A percentile compares a stretch with the other conserved stretches of the same genome.
Evolutionary conservation across 2,888 invertebrate genomes (phyloP).

Genomic region (Cataglyphis cursor): DNA sequence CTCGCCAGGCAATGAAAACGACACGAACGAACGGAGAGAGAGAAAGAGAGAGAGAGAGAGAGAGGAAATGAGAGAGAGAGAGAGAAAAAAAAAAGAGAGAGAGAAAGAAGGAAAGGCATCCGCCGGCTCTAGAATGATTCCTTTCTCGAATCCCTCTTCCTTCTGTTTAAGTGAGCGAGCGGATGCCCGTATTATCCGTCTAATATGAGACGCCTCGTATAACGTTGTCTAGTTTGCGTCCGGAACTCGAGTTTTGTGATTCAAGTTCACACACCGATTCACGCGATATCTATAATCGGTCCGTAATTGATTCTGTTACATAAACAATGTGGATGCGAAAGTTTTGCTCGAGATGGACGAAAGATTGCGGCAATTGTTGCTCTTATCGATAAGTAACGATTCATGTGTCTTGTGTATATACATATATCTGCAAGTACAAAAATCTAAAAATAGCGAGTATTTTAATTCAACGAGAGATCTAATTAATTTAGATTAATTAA

Average conservation of each 20-base stretch:
- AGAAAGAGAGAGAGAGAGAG: neutral
- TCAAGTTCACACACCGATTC: conserved; percentile 42
- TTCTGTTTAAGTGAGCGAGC: conserved; percentile 41
- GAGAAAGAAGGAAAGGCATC: conserved; percentile 46
- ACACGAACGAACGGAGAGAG: conserved; percentile 34
- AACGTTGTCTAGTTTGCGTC: conserved; percentile 72
- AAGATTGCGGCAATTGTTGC: conserved; percentile 20
- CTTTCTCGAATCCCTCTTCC: conserved; percentile 44
- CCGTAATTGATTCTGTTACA: conserved; percentile 66
- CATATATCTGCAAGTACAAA: neutral
- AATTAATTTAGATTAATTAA: neutral
- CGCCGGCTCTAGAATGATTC: conserved; percentile 52
- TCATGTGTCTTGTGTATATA: neutral
- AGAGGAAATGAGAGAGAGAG: neutral
- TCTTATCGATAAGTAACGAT: neutral
- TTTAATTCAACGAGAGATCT: neutral
- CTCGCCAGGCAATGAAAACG: conserved; percentile 53
- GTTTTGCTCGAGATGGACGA: neutral
- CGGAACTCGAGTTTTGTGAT: neutral
- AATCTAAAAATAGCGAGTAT: neutral
- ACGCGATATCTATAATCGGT: conserved; percentile 57
- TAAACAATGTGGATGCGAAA: conserved; percentile 36
- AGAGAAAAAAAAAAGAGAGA: neutral
- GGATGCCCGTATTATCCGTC: conserved; percentile 47
- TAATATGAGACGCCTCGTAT: conserved; percentile 75